phyloP scores from a whole-genome alignment of 1,140 invertebrate species.

The Pollicipes pollicipes region DNA sequence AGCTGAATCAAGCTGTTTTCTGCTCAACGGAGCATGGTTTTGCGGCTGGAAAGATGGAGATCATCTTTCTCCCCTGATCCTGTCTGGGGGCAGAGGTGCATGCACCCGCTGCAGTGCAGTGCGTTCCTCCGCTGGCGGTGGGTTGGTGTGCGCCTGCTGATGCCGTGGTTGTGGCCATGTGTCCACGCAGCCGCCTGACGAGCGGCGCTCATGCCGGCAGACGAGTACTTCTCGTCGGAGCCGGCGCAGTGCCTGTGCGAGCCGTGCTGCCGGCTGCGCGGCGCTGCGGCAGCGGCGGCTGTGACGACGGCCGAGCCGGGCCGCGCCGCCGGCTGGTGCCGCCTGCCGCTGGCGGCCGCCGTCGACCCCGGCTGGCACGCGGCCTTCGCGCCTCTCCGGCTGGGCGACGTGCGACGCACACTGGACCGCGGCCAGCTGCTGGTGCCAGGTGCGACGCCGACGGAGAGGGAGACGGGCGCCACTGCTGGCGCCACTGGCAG shows the following conservation, averaged over 20 bases:
- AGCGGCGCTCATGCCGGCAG: conserved; percentile 28
- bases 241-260: conserved; percentile 6
- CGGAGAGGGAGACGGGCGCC: conserved; percentile 4
- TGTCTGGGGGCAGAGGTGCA: too few species aligned
- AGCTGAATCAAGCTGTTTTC: too few species aligned
- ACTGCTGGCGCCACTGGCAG: conserved; percentile 3
- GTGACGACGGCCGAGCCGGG: conserved; percentile 30
- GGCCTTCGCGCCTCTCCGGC: conserved; percentile 52
- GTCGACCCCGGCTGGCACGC: conserved; percentile 47
- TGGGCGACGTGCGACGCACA: conserved; percentile 47
- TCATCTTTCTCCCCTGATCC: too few species aligned
- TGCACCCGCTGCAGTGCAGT: conserved; percentile 25
- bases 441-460: conserved; percentile 34
- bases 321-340: conserved; percentile 40
- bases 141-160: neutral
- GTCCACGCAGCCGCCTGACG: neutral
- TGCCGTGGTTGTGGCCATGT: too few species aligned
- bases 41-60: too few species aligned
- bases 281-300: conserved; percentile 15
- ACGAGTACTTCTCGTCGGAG: conserved; percentile 26
- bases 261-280: conserved; percentile 9
- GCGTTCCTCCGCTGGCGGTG: neutral
- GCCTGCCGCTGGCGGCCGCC: conserved; percentile 40
- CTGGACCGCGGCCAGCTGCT: conserved; percentile 47
- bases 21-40: too few species aligned